Base-by-base conservation (phyloP, 2,888 invertebrate genomes). In the Synergus umbraculus region DNA sequence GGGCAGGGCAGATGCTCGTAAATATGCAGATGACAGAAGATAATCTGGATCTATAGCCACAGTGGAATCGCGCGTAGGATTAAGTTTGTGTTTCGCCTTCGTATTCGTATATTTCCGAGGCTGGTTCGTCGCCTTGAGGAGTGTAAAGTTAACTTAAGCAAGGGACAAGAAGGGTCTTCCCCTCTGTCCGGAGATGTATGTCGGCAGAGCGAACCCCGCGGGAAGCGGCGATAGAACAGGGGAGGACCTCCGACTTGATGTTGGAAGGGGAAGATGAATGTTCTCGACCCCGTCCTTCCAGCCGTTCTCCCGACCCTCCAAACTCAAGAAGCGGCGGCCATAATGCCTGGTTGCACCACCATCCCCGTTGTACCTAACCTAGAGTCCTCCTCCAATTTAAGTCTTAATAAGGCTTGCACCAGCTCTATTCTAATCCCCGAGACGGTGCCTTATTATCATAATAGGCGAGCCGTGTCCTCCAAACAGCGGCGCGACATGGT, bases 201-300 rank as follows among this genome's bases (percentile, higher is more conserved):
- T 84, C 84, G 83, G 88, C 85, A 86, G 78, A 77, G 79, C 86
- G 85, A 87, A 88, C 87, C 88, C 88, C 87, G 88, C 87, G 88
- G 87, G 87, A 87, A 87, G 88, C 87, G 88, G 88, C 86, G 85
- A 84, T 83, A 79, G 85, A 86, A 82, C 82, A 81, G 81, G 87
- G 88, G 86, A 85, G 86, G 86, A 86, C 84, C 79, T 83, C 81
- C 76, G 83, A 85, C 82, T 80, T 82, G 66, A 82, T 60, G 13
- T 77, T 81, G 86, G 90, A 87, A 88, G 90, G 90, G 86, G 89
- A 91, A 92, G 92, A 92, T 91, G 89, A 88, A 92, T 92, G 90
- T 91, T 89, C 91, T 90, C 91, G 91, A 89, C 88, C 89, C 89
- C 88, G 87, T 90, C 90, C 91, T 88, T 85, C 86, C 84, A 80